phyloP scores from a whole-genome alignment of 1,140 invertebrate genomes.

The Caenorhabditis latens region DNA sequence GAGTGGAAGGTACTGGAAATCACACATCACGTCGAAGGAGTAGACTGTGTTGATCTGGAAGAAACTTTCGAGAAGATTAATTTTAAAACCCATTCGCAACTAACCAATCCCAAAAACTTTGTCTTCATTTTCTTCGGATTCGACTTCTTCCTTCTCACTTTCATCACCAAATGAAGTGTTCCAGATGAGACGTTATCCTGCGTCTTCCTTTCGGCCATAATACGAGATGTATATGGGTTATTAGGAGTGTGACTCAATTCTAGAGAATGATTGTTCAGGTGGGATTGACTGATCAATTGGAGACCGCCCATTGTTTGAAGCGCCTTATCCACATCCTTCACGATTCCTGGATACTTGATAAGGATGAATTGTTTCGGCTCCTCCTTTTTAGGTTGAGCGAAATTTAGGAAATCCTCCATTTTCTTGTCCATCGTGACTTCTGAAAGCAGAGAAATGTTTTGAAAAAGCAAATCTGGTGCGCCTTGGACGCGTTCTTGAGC shows the following conservation, averaged over 20 bases:
- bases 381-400: background rate
- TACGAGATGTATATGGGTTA: slow-evolving; percentile 70
- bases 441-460: too few species aligned
- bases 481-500: too few species aligned
- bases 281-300: slow-evolving; percentile 65
- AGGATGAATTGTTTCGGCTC: slow-evolving; percentile 66
- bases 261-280: slow-evolving; percentile 65
- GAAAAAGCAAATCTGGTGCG: too few species aligned
- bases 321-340: slow-evolving; percentile 70
- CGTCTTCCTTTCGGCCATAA: slow-evolving; percentile 68
- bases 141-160: slow-evolving; percentile 69
- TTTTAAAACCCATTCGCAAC: slow-evolving; percentile 20
- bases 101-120: slow-evolving; percentile 71
- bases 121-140: slow-evolving; percentile 46
- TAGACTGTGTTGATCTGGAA: slow-evolving; percentile 68
- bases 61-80: too few species aligned
- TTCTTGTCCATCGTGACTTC: background rate
- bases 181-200: slow-evolving; percentile 67
- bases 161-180: slow-evolving; percentile 71
- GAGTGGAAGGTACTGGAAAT: slow-evolving; percentile 75
- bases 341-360: slow-evolving; percentile 73
- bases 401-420: slow-evolving; percentile 20
- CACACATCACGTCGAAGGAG: slow-evolving; percentile 73
- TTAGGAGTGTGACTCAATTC: slow-evolving; percentile 72
- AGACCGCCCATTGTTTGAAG: slow-evolving; percentile 34